phyloP scores from a whole-genome alignment of 2,888 invertebrate genomes.

The Ernsta delagoae region DNA sequence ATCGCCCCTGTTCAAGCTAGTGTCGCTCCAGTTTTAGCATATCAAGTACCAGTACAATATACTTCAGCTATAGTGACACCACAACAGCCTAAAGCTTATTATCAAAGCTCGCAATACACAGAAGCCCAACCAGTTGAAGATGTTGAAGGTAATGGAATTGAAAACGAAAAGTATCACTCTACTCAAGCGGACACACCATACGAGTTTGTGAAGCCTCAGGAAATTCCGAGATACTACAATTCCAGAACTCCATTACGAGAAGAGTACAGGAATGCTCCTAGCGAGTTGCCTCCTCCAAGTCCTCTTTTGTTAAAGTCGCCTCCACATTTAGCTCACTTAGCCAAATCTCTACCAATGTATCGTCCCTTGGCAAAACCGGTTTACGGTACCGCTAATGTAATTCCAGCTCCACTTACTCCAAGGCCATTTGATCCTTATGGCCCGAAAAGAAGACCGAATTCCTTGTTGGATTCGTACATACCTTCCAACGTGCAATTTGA shows the following conservation, averaged over 20 bases:
- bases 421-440: conserved; percentile 59
- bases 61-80: conserved; percentile 57
- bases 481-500: conserved; percentile 83
- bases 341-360: conserved; percentile 70
- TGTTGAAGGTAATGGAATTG: conserved; percentile 55
- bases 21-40: conserved; percentile 60
- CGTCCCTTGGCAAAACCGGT: conserved; percentile 68
- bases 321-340: conserved; percentile 67
- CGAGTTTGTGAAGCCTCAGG: conserved; percentile 47
- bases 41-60: conserved; percentile 67
- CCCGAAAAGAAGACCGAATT: conserved; percentile 71
- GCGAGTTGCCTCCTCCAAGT: conserved; percentile 69
- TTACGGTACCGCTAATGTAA: conserved; percentile 56
- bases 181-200: conserved; percentile 60
- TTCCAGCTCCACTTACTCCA: conserved; percentile 53
- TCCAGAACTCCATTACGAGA: conserved; percentile 62
- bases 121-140: conserved; percentile 65
- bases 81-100: conserved; percentile 62
- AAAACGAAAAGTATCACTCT: conserved; percentile 57
- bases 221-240: conserved; percentile 67
- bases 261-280: conserved; percentile 57
- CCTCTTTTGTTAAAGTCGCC: conserved; percentile 66
- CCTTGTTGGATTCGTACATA: conserved; percentile 85
- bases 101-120: conserved; percentile 56
- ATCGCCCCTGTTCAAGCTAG: conserved; percentile 55